These are phyloP conservation scores for Xenus cinereus DNA, from an alignment of 2,113 vertebrate species.

Conservation along the genomic window DNA sequence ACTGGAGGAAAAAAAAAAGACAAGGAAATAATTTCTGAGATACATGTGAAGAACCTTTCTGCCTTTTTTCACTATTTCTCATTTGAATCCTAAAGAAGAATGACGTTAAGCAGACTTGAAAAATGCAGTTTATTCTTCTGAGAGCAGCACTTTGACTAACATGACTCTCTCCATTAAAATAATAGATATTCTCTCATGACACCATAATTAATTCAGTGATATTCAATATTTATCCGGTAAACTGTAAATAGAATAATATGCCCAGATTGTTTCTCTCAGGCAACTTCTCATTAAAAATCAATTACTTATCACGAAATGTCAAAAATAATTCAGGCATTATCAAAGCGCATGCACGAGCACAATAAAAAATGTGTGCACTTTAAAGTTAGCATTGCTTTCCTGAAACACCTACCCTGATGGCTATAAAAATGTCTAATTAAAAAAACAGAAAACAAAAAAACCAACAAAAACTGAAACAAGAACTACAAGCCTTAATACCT, in stretches of 20 bases:
- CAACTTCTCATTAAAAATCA: background rate
- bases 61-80: background rate
- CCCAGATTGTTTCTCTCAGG: background rate
- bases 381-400: background rate
- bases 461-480: too few species aligned
- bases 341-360: background rate
- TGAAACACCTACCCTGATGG: background rate
- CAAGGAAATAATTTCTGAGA: background rate
- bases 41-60: background rate
- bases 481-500: background rate
- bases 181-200: background rate
- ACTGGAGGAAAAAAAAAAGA: fast-evolving
- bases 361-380: background rate
- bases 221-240: background rate
- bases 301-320: background rate
- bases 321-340: background rate
- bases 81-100: background rate
- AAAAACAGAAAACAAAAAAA: background rate
- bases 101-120: background rate
- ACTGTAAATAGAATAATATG: background rate
- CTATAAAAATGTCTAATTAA: background rate
- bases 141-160: background rate
- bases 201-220: background rate
- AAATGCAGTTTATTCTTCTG: background rate
- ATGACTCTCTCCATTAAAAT: background rate